Evolutionary conservation across 1,140 invertebrate species (phyloP).

Genomic region (Calliopsis andreniformis): DNA sequence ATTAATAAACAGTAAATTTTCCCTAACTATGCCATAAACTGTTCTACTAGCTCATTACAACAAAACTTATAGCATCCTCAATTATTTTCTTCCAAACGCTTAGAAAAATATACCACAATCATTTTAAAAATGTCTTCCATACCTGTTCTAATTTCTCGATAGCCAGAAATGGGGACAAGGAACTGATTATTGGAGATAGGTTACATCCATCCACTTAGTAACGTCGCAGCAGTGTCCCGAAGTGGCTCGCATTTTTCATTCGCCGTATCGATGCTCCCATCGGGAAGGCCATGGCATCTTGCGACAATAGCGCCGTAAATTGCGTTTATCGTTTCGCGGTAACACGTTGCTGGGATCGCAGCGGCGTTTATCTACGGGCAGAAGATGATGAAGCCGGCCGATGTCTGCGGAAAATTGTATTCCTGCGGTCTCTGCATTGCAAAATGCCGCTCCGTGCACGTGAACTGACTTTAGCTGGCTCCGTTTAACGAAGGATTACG

Average conservation of each 20-base stretch:
- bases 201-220: conserved; percentile 8
- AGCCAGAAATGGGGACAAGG: background rate
- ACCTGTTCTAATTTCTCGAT: background rate
- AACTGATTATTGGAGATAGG: background rate
- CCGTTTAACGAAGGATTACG: background rate
- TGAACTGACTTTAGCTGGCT: too few species aligned
- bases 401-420: conserved; percentile 29
- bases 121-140: too few species aligned
- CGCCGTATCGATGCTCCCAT: conserved; percentile 37
- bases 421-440: conserved; percentile 28
- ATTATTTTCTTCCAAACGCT: too few species aligned
- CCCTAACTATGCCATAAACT: too few species aligned
- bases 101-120: too few species aligned
- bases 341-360: conserved; percentile 48
- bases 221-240: background rate
- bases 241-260: conserved; percentile 22
- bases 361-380: conserved; percentile 44
- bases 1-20: background rate
- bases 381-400: conserved; percentile 36
- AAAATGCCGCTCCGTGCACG: background rate
- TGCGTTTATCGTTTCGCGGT: conserved; percentile 51
- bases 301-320: conserved; percentile 58
- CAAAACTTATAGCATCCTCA: too few species aligned
- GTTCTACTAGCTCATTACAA: too few species aligned
- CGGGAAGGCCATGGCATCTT: conserved; percentile 42